These are phyloP conservation scores for Papilio elwesi DNA, from an alignment of 2,888 invertebrate species.

Conservation along the genomic window DNA sequence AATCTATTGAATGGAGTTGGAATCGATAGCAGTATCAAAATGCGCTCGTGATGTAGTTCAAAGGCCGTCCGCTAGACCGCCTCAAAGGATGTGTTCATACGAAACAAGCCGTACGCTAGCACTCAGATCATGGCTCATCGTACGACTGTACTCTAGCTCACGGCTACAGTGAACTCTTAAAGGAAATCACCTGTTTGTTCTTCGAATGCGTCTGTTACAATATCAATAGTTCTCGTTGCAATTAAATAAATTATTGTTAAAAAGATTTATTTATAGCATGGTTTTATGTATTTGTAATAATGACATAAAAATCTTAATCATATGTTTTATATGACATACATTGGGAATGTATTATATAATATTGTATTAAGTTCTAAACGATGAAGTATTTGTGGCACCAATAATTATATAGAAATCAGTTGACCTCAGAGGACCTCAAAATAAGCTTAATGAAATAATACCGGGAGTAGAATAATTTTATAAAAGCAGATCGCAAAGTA, in stretches of 20 bases:
- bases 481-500: too few species aligned
- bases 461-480: too few species aligned
- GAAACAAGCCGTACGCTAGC: constrained; percentile 71
- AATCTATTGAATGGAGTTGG: constrained; percentile 68
- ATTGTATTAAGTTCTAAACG: too few species aligned
- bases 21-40: constrained; percentile 79
- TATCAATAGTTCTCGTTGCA: neutral
- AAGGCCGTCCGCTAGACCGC: constrained; percentile 63
- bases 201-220: constrained; percentile 43
- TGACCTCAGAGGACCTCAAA: too few species aligned
- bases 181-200: constrained; percentile 61
- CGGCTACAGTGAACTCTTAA: constrained; percentile 44
- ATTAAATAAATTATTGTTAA: neutral
- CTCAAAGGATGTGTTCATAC: constrained; percentile 70
- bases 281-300: neutral
- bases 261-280: neutral
- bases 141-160: constrained; percentile 45
- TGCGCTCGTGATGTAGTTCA: constrained; percentile 66
- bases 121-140: constrained; percentile 69
- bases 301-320: neutral
- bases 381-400: too few species aligned
- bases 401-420: too few species aligned
- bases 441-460: too few species aligned
- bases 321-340: too few species aligned
- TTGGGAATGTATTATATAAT: too few species aligned